These are phyloP conservation scores for Agrotis puta DNA, from an alignment of 2,888 invertebrate genomes.

Conservation along the genomic window DNA sequence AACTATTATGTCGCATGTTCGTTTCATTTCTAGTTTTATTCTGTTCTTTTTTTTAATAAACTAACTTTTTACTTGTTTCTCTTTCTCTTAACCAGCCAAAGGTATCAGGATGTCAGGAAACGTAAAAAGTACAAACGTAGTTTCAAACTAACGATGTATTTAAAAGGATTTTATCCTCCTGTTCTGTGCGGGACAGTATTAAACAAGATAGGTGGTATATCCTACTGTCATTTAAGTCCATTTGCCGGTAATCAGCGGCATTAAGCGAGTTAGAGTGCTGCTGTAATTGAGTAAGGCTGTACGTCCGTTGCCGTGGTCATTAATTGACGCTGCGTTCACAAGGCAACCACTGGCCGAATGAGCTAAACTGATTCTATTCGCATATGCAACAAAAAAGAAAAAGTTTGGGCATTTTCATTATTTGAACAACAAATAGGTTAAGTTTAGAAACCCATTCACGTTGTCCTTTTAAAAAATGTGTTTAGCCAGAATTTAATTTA, in stretches of 20 bases:
- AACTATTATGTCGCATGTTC: not conserved
- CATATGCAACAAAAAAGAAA: not conserved
- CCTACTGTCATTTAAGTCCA: slow-evolving; percentile 46
- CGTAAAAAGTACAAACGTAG: not conserved
- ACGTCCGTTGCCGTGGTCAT: slow-evolving; percentile 32
- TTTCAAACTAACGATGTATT: not conserved
- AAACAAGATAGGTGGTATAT: slow-evolving; percentile 19
- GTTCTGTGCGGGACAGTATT: not conserved
- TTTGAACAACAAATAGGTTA: slow-evolving; percentile 5
- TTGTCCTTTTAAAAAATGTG: slow-evolving; percentile 1
- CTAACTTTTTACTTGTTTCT: not conserved
- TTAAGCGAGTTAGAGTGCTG: slow-evolving; percentile 53
- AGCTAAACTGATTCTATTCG: not conserved
- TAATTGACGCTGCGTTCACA: slow-evolving; percentile 21
- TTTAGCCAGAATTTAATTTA: slow-evolving; percentile 22
- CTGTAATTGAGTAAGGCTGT: slow-evolving; percentile 46
- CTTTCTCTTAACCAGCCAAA: not conserved
- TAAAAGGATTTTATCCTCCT: not conserved
- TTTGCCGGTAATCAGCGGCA: slow-evolving; percentile 45
- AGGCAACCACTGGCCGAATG: not conserved
- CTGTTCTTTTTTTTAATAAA: no score
- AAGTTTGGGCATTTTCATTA: not conserved
- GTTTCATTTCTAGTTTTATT: not conserved
- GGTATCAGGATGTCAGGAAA: no score
- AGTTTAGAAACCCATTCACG: not conserved